A percentile compares a stretch with the other conserved stretches of the same genome.
Evolutionary conservation across 2,888 invertebrate species (phyloP).

Genomic region (Zygothrica quintamaculata): DNA sequence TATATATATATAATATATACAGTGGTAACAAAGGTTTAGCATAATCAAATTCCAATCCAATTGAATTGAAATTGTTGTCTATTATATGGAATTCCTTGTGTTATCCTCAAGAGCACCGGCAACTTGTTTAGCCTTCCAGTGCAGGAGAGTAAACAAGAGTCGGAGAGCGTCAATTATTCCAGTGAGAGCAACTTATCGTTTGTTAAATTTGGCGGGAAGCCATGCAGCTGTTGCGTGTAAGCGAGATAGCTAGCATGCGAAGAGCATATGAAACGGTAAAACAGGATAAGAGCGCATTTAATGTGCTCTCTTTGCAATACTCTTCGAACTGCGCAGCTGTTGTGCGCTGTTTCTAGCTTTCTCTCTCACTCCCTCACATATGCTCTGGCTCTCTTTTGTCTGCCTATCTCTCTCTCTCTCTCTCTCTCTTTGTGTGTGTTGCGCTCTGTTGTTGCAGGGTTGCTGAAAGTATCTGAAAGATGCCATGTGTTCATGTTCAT

Average conservation of each 20-base stretch:
- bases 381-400: no score
- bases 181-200: constrained; percentile 44
- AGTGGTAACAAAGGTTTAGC: no score
- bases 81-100: constrained; percentile 23
- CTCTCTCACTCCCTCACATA: constrained; percentile 4
- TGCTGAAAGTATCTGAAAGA: constrained; percentile 29
- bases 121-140: constrained; percentile 51
- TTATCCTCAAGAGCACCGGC: constrained; percentile 18
- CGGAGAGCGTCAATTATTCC: constrained; percentile 27
- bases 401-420: constrained; percentile 6
- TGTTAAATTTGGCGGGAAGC: constrained; percentile 76
- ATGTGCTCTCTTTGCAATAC: constrained; percentile 42
- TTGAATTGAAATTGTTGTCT: constrained; percentile 13
- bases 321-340: constrained; percentile 52
- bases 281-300: constrained; percentile 53
- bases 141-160: background rate
- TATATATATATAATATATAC: no score
- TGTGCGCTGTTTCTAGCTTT: constrained; percentile 14
- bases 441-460: constrained; percentile 36
- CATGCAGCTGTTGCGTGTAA: constrained; percentile 47
- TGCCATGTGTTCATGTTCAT: constrained; percentile 44
- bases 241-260: constrained; percentile 40
- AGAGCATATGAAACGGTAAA: constrained; percentile 60
- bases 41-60: constrained; percentile 26
- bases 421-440: constrained; percentile 5